phyloP scores from a whole-genome alignment of 1,140 invertebrate species.

The Scaptomyza hsui region DNA sequence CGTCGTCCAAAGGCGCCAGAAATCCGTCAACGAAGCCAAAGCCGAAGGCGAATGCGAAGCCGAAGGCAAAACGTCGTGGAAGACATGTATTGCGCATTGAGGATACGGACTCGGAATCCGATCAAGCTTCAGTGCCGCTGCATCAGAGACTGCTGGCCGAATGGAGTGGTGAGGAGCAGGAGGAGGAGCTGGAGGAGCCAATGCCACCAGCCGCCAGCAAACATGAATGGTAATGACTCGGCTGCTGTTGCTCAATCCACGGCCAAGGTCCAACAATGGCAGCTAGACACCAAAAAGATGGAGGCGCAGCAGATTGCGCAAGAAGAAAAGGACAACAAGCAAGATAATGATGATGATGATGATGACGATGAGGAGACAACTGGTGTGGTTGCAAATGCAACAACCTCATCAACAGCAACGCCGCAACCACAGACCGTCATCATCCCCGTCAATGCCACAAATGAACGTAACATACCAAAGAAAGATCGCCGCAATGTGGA shows the following conservation, averaged over 20 bases:
- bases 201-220: slow-evolving; percentile 4
- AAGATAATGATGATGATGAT: no score
- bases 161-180: slow-evolving; percentile 63
- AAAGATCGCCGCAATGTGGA: slow-evolving; percentile 74
- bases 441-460: not conserved
- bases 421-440: not conserved
- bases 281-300: no score
- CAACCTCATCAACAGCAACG: not conserved
- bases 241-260: not conserved
- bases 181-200: slow-evolving; percentile 16
- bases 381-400: not conserved
- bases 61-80: not conserved
- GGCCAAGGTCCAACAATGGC: not conserved
- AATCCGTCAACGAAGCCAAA: not conserved
- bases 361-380: no score
- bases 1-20: not conserved
- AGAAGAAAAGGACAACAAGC: not conserved
- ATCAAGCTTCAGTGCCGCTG: slow-evolving; percentile 26
- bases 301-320: not conserved
- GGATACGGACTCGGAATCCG: no score
- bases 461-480: slow-evolving; percentile 80
- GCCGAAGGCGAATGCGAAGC: no score
- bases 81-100: no score
- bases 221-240: not conserved
- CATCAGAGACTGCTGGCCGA: slow-evolving; percentile 60